Evolutionary conservation across 2,888 invertebrate species (phyloP).

Genomic region (Eupithecia inturbata): DNA sequence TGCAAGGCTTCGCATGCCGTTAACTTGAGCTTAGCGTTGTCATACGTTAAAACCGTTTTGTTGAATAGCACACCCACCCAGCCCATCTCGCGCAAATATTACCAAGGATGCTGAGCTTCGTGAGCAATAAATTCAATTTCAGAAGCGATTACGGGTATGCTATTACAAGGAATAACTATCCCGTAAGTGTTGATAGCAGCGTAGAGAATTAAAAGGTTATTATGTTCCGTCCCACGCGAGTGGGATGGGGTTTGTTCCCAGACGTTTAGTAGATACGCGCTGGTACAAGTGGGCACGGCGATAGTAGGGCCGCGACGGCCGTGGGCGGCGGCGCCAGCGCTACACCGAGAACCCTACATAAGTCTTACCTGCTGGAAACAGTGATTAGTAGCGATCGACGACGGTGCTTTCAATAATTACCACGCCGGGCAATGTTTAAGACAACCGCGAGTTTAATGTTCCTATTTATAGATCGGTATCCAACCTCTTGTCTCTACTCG

Average conservation of each 20-base stretch:
- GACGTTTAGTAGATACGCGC: conserved; percentile 55
- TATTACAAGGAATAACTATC: conserved; percentile 63
- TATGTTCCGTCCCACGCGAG: conserved; percentile 72
- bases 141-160: conserved; percentile 61
- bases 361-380: conserved; percentile 57
- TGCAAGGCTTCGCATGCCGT: conserved; percentile 42
- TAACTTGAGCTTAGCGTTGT: conserved; percentile 50
- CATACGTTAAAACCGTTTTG: conserved; percentile 52
- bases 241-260: conserved; percentile 57
- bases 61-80: conserved; percentile 50
- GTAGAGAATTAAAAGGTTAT: conserved; percentile 80
- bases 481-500: background rate
- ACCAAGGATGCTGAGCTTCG: conserved; percentile 38
- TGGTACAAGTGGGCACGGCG: conserved; percentile 55
- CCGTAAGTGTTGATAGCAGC: conserved; percentile 66
- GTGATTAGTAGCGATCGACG: conserved; percentile 61
- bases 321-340: conserved; percentile 65
- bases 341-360: conserved; percentile 54
- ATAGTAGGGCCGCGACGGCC: conserved; percentile 56
- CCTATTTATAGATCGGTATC: conserved; percentile 35
- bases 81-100: conserved; percentile 47
- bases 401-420: conserved; percentile 70
- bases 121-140: conserved; percentile 53
- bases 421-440: conserved; percentile 48
- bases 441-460: conserved; percentile 39